Evolutionary conservation across 2,888 invertebrate genomes (phyloP).

Genomic region (Timema cristinae): DNA sequence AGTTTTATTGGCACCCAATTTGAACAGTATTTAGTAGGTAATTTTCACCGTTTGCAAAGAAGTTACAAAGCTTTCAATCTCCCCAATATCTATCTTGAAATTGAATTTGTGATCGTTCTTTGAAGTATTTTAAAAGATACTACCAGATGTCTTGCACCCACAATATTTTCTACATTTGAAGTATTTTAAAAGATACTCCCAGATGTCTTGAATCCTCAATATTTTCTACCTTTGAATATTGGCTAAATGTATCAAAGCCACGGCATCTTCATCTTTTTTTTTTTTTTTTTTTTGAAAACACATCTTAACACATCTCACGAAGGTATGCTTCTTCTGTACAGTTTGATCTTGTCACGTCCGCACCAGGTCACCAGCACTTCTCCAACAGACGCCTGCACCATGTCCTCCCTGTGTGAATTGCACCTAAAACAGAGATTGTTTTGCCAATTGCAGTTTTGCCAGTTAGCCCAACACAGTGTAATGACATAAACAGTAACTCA

Average conservation of each 20-base stretch:
- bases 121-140: constrained; percentile 17
- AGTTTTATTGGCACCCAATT: neutral
- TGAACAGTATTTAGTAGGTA: neutral
- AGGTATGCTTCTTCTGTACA: too few species aligned
- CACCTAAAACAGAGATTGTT: too few species aligned
- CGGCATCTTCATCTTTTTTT: neutral
- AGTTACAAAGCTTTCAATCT: neutral
- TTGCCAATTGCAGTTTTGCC: too few species aligned
- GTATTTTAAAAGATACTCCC: constrained; percentile 15
- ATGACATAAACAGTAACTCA: too few species aligned
- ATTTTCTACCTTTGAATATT: neutral
- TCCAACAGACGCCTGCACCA: too few species aligned
- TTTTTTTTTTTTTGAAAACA: too few species aligned
- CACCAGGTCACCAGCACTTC: too few species aligned
- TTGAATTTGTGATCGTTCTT: constrained; percentile 3
- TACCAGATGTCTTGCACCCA: neutral
- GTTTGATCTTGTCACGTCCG: too few species aligned
- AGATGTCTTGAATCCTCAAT: neutral
- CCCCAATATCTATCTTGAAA: constrained; percentile 13
- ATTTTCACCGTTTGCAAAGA: neutral
- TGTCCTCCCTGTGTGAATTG: too few species aligned
- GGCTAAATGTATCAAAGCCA: neutral
- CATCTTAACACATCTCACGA: too few species aligned
- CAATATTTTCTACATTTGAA: neutral
- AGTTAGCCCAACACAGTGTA: too few species aligned